Percentiles rank a stretch among this genome's conserved stretches.
Evolutionary conservation across 2,888 invertebrate genomes (phyloP).

Genomic region (Myopa testacea): DNA sequence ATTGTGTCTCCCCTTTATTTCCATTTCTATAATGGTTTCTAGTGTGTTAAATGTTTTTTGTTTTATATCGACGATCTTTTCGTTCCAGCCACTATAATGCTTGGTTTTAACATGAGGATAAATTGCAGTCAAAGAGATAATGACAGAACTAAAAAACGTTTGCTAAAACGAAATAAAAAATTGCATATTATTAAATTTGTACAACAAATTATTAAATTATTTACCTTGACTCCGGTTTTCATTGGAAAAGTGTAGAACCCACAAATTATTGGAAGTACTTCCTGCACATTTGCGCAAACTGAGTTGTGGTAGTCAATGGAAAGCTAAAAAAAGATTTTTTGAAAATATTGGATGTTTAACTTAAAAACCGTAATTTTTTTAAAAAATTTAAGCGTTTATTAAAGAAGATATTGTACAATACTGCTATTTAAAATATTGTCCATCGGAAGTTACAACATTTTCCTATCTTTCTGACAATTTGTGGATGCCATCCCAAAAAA

Average conservation of each 20-base stretch:
- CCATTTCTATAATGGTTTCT: constrained; percentile 57
- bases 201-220: background rate
- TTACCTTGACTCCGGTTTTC: constrained; percentile 57
- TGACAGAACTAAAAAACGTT: constrained; percentile 55
- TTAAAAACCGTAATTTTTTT: background rate
- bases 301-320: constrained; percentile 59
- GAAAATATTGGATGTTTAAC: background rate
- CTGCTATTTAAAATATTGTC: background rate
- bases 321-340: constrained; percentile 49
- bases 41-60: constrained; percentile 56
- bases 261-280: constrained; percentile 57
- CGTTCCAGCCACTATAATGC: constrained; percentile 54
- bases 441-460: no score
- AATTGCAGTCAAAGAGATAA: constrained; percentile 53
- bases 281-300: constrained; percentile 56
- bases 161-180: constrained; percentile 45
- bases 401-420: background rate
- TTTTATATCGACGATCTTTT: constrained; percentile 54
- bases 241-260: constrained; percentile 57
- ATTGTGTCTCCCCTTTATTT: constrained; percentile 56
- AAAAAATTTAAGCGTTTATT: no score
- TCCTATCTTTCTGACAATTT: no score
- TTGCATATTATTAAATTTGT: background rate
- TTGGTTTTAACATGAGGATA: constrained; percentile 58
- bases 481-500: no score